Evolutionary conservation across 2,888 invertebrate genomes (phyloP).

Genomic region (Troilus luridus): DNA sequence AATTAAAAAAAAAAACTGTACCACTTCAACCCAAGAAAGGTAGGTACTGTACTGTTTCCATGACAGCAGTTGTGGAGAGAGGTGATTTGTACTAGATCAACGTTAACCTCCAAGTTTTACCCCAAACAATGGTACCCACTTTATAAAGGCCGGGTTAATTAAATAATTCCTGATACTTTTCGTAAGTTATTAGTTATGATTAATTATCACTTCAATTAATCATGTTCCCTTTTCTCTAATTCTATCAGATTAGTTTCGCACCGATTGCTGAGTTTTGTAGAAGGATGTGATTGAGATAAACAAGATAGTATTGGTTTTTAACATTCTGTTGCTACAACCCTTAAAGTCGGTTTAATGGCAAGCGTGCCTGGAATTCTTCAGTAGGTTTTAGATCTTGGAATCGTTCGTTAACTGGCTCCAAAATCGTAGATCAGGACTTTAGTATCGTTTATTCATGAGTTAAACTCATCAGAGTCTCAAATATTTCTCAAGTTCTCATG

Average conservation of each 20-base stretch:
- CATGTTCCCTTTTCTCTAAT: neutral
- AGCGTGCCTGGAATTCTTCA: slow-evolving; percentile 23
- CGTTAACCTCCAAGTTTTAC: too few species aligned
- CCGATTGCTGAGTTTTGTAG: neutral
- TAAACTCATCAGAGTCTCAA: neutral
- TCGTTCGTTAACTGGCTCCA: neutral
- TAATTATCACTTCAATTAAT: neutral
- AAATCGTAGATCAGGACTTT: neutral
- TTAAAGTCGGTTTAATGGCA: slow-evolving; percentile 12
- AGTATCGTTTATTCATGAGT: neutral
- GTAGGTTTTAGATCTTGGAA: neutral
- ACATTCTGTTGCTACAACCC: slow-evolving; percentile 8
- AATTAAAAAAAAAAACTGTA: too few species aligned
- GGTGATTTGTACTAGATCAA: too few species aligned
- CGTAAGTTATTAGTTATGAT: too few species aligned
- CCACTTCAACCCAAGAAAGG: too few species aligned
- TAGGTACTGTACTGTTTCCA: too few species aligned
- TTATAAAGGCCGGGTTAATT: too few species aligned
- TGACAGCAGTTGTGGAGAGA: too few species aligned
- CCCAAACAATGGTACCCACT: too few species aligned
- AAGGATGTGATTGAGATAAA: neutral
- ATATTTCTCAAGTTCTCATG: too few species aligned
- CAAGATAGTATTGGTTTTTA: slow-evolving; percentile 25
- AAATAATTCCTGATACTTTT: too few species aligned
- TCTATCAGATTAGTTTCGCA: neutral